Evolutionary conservation across 2,113 vertebrate species (phyloP).

Genomic region (Mesocricetus auratus): DNA sequence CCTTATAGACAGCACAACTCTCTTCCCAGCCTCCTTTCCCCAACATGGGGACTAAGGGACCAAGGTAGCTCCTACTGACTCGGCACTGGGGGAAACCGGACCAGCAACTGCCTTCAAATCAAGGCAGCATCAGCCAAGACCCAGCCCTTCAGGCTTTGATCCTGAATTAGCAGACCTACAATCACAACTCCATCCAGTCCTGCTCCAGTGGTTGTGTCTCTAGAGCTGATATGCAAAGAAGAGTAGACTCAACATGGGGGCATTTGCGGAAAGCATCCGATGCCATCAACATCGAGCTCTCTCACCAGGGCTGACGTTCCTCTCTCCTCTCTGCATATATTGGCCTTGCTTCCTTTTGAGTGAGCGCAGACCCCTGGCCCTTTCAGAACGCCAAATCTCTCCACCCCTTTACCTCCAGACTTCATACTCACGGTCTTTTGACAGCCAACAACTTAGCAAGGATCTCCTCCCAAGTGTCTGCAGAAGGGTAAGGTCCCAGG

Average conservation of each 20-base stretch:
- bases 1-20: background rate
- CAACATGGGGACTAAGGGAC: background rate
- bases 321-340: background rate
- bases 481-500: background rate
- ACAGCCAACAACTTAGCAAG: background rate
- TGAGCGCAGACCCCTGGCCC: background rate
- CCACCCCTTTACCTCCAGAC: background rate
- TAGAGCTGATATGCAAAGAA: background rate
- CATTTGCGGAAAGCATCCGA: background rate
- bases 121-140: background rate
- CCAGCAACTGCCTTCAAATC: background rate
- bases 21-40: background rate
- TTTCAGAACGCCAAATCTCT: background rate
- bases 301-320: background rate
- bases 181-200: background rate
- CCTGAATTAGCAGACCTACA: background rate
- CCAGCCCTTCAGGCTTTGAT: background rate
- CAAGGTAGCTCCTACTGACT: background rate
- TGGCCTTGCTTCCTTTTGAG: background rate
- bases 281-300: background rate
- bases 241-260: background rate
- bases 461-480: background rate
- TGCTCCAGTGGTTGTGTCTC: background rate
- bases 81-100: background rate
- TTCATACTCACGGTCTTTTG: background rate